Evolutionary conservation across 2,888 invertebrate genomes (phyloP), one percentile per base, ranked within the genome.

Genomic region (Drosophila atroscutellata): DNA sequence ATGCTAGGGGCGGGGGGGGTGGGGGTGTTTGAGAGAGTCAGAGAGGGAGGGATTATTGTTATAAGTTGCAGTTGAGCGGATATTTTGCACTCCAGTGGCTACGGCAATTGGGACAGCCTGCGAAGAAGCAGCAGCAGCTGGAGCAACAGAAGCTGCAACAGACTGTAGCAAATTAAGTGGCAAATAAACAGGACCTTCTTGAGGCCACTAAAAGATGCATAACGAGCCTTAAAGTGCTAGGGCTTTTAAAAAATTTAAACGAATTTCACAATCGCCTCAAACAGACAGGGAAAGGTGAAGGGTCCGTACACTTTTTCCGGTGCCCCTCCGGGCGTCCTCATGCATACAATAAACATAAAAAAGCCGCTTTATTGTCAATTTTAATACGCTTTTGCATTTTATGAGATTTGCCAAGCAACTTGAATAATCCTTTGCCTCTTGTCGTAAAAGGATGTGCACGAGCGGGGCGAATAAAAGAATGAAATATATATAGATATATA

Each of bases 301-400:
- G 9, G 9, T 18, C 24, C 45, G 6, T 6, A 50, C 50, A 24
- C 8, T 28, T 30, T 28, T 8, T 28, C n/a, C n/a, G 13, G n/a
- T 37, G 13, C 26, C 37, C 37, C 24, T 30, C 24, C 50, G 47
- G 39, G 36, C 34, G 32, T 50, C 32, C 57, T 64, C 73, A 65
- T 63, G 77, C 75, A 72, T 73, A 26, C 36, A 6, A 89, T 76
- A 74, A 80, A 77, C 82, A 80, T 81, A 90, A 86, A 87, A 81
- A 85, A 88, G 83, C 79, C 89, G 90, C 90, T 90, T 90, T 86
- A 90, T 90, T 90, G 90, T 89, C 89, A 86, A 90, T 89, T 86
- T 86, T 86, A 86, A 86, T 86, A 90, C 84, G 89, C 79, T 89
- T 89, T 90, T 75, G 79, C 83, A 86, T 90, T 90, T 86, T 90